phyloP scores from a whole-genome alignment of 2,888 invertebrate species.

The Cyaniris semiargus region DNA sequence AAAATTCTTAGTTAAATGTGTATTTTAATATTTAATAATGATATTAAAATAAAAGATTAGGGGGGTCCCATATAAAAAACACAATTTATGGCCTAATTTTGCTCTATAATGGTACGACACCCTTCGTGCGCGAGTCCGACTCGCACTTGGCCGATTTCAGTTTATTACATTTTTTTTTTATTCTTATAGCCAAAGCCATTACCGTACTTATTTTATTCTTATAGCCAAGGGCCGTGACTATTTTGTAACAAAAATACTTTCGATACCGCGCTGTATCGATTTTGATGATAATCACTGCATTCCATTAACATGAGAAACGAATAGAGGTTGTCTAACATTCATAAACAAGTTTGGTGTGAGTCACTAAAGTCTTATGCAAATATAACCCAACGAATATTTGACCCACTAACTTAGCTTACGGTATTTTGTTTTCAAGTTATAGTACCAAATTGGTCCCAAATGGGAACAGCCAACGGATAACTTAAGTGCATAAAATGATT shows the following conservation, averaged over 20 bases:
- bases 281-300: background rate
- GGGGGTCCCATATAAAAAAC: too few species aligned
- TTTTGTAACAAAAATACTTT: background rate
- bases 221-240: too few species aligned
- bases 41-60: too few species aligned
- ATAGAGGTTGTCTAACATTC: conserved; percentile 11
- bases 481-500: conserved; percentile 10
- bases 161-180: too few species aligned
- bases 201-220: background rate
- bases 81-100: too few species aligned
- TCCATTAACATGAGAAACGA: conserved; percentile 14
- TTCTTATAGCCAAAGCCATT: too few species aligned
- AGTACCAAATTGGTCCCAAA: conserved; percentile 39
- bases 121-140: too few species aligned
- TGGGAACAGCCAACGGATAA: conserved; percentile 59
- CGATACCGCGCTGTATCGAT: background rate
- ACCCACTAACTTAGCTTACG: conserved; percentile 57
- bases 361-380: conserved; percentile 56
- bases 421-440: conserved; percentile 49
- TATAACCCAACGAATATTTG: conserved; percentile 74
- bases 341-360: conserved; percentile 33
- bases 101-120: too few species aligned
- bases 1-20: too few species aligned
- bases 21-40: too few species aligned
- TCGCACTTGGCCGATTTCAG: too few species aligned